These are phyloP conservation scores for Okapia johnstoni DNA, from an alignment of 2,113 vertebrate genomes.

Conservation along the genomic window DNA sequence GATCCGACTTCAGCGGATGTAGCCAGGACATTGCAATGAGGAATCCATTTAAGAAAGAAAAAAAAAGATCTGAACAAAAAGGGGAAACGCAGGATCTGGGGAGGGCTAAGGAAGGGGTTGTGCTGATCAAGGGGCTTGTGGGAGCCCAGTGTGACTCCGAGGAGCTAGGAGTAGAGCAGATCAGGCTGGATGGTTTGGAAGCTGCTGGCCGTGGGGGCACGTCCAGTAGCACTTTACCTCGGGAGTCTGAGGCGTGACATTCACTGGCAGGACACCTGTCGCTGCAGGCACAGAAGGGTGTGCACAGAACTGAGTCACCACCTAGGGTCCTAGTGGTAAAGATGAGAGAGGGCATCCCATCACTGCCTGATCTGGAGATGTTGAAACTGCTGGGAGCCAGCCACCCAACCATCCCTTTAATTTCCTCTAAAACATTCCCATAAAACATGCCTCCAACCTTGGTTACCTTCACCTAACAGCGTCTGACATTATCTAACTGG, in stretches of 20 bases:
- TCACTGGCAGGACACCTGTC: accelerated
- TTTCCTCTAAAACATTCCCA: background rate
- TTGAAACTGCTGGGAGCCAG: background rate
- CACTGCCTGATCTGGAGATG: accelerated
- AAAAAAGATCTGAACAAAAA: accelerated
- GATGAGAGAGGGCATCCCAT: accelerated
- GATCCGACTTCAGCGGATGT: accelerated
- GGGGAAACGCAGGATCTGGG: no score
- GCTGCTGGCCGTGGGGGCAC: background rate
- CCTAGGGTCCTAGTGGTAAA: background rate
- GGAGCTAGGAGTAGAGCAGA: background rate
- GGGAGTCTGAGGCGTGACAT: accelerated
- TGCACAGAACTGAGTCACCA: accelerated
- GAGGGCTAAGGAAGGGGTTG: accelerated
- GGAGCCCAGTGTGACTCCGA: accelerated
- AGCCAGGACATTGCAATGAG: accelerated
- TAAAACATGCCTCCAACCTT: accelerated
- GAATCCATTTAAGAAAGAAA: background rate
- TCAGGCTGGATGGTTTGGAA: accelerated
- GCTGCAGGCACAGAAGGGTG: accelerated
- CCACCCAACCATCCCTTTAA: accelerated
- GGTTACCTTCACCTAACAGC: background rate
- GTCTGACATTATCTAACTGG: background rate
- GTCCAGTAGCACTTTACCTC: background rate
- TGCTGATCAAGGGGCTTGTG: background rate